Evolutionary conservation across 2,888 invertebrate genomes (phyloP), one percentile per base, ranked within the genome.

Genomic region (Tenthredo livida): DNA sequence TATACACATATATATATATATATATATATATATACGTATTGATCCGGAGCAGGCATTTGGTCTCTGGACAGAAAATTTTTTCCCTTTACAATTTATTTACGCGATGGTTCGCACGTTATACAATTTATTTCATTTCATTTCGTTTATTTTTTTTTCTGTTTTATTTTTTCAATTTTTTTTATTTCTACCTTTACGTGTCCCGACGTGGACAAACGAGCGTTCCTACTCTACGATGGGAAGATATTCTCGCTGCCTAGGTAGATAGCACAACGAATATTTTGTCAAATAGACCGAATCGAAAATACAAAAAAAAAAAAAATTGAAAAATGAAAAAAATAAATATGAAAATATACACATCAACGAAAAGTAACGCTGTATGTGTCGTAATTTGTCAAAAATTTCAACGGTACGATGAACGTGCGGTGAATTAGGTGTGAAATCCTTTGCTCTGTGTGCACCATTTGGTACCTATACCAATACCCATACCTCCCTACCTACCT

Each of bases 81-180:
- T 29, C 54, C 50, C 77, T 77, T 77, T 50, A 77, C 77, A 54
- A 73, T 73, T 73, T 73, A 73, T 73, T 73, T 73, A 73, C 72
- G 40, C 72, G 43, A 29, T 43, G 72, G 40, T 77, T 77, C 54
- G 54, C 54, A 54, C 40, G 37, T 50, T 77, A 33, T 54, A 33
- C 40, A 33, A 77, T 77, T 77, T 33, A 77, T 50, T 50, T 25
- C 33, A 33, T 67, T 67, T 25, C 25, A 6, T 33, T 67, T 54
- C 9, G 17, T 73, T 43, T 12, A 1, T 33, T 70, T 33, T 3
- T 70, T 33, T 25, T 17, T 33, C 2, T n/a, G n/a, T 40, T 17
- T n/a, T 12, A 1, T 70, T 70, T 17, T 29, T 70, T 37, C n/a
- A 25, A 9, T 33, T 29, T n/a, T 37, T n/a, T 25, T 43, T 7